Evolutionary conservation across 2,113 vertebrate genomes (phyloP).

Genomic region (Antidorcas marsupialis): DNA sequence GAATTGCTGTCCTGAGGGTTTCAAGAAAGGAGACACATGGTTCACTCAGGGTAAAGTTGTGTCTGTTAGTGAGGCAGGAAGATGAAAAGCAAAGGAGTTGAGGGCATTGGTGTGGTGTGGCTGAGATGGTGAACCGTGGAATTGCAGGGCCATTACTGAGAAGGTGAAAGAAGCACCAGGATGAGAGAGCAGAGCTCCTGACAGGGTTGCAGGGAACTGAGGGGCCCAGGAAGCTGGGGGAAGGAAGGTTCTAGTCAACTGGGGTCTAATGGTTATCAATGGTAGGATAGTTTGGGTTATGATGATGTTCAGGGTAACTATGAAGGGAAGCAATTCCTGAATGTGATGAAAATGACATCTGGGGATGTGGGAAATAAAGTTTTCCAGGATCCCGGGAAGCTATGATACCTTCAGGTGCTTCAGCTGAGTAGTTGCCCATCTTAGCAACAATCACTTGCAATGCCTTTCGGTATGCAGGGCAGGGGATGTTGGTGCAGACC

Average conservation of each 20-base stretch:
- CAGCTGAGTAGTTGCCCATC: background rate
- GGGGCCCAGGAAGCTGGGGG: background rate
- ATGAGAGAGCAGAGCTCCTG: background rate
- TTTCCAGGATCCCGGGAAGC: background rate
- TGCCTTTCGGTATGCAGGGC: background rate
- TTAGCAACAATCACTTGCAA: background rate
- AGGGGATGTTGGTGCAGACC: background rate
- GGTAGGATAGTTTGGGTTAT: background rate
- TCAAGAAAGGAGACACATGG: background rate
- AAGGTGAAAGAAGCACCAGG: background rate
- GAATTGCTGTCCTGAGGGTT: background rate
- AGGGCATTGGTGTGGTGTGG: fast-evolving
- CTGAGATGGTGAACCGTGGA: fast-evolving
- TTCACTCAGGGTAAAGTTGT: background rate
- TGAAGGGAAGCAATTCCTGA: background rate
- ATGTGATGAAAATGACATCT: background rate
- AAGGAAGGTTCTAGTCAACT: background rate
- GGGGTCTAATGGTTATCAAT: background rate
- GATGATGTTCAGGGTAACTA: no score
- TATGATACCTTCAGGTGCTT: background rate
- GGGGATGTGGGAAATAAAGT: background rate
- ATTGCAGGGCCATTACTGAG: fast-evolving
- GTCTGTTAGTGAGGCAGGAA: background rate
- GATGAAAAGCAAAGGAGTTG: background rate
- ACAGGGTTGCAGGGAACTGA: background rate